A percentile compares a stretch with the other conserved stretches of the same genome.
phyloP scores from a whole-genome alignment of 1,140 invertebrate genomes.

The Papilio xuthus region DNA sequence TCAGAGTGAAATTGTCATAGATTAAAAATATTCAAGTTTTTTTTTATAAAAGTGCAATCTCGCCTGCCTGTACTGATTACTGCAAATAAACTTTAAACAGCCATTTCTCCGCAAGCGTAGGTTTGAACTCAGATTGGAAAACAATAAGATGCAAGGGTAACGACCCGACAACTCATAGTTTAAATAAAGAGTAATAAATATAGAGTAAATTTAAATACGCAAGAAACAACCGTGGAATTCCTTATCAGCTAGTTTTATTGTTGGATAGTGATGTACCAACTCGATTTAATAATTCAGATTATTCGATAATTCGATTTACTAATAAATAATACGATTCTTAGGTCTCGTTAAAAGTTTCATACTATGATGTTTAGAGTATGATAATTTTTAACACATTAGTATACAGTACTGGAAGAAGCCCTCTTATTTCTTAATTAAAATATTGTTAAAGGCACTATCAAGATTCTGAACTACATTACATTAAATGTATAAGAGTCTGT shows the following conservation, averaged over 20 bases:
- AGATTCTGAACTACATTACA: no score
- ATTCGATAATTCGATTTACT: background rate
- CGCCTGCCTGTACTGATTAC: no score
- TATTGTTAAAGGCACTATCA: no score
- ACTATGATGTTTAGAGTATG: no score
- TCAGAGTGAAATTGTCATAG: no score
- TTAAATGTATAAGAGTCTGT: no score
- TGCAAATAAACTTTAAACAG: background rate
- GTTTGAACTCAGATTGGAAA: background rate
- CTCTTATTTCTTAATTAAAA: no score
- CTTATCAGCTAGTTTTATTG: constrained; percentile 33
- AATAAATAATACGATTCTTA: background rate
- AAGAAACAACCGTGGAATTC: constrained; percentile 39
- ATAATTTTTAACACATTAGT: no score
- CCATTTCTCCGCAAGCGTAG: background rate
- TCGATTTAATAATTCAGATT: background rate
- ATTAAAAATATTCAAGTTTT: no score
- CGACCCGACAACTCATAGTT: background rate
- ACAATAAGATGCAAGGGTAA: background rate
- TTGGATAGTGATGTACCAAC: constrained; percentile 25
- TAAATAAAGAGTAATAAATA: constrained; percentile 31
- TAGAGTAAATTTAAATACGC: constrained; percentile 32
- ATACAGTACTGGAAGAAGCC: no score
- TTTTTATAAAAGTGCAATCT: no score
- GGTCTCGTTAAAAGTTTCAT: no score